Evolutionary conservation across 2,888 invertebrate species (phyloP), one percentile per base, ranked within the genome.

Genomic region (Dendrolimus pini): DNA sequence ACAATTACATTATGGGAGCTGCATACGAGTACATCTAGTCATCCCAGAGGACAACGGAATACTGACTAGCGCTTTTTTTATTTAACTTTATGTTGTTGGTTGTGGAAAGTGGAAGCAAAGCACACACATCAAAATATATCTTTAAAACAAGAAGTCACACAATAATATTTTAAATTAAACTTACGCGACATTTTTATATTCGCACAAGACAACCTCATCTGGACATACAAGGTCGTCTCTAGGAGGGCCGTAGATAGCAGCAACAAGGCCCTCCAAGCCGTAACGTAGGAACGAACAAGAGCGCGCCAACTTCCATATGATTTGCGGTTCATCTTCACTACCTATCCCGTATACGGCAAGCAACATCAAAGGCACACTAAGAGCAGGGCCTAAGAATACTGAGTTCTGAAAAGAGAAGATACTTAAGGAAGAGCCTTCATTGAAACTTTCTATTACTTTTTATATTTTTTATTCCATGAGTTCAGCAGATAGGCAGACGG

Each of bases 321-420:
- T 95, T 18, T 96, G 92, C 0, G 95, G 94, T 0, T 73, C 77
- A n/a, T 92, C 90, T 1, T 95, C 96, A 61, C 94, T 94, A 7
- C 98, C 98, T 71, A 98, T 95, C 42, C 98, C 96, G 74, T 96
- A 96, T 0, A 95, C 96, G 7, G 98, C 95, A 56, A 98, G 91
- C 59, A 98, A 83, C 93, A 98, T 96, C 10, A 98, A 88, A 0
- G 98, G 98, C 7, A 98, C 98, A 57, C 95, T 93, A 60, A 95
- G 76, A 0, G 96, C 95, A 13, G 98, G 98, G 0, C 98, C 98
- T 68, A 97, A 89, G 80, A 98, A 98, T 83, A 97, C 96, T 41
- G 95, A 94, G 74, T 96, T 96, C 96, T 96, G 84, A 9, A 88
- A 88, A 30, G 30, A 30, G 30, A 6, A 30, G 30, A 30, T 30